These are phyloP conservation scores for Amphiura filiformis DNA, from an alignment of 35 echinoderm and acorn worm genomes.

Conservation along the genomic window DNA sequence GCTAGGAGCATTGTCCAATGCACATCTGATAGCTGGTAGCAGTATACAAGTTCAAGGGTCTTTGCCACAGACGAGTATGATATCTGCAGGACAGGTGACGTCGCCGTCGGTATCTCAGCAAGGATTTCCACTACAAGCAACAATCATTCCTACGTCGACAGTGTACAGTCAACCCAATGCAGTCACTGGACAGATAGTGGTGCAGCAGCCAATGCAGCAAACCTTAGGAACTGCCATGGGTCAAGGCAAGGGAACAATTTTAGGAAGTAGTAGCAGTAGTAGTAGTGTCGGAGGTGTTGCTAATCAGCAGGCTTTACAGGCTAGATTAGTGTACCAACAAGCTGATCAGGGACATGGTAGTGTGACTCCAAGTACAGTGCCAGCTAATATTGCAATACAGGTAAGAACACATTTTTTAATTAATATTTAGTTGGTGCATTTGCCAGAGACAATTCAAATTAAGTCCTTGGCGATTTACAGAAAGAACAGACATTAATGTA, in stretches of 20 bases:
- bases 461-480: no score
- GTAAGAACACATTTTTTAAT: not conserved
- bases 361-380: not conserved
- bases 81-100: not conserved
- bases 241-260: not conserved
- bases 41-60: conserved; percentile 2
- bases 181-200: not conserved
- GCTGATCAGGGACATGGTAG: not conserved
- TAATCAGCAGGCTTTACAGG: not conserved
- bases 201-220: not conserved
- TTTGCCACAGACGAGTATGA: conserved; percentile 1
- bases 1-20: conserved; percentile 49
- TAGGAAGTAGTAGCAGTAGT: not conserved
- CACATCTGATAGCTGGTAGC: not conserved
- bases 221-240: not conserved
- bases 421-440: no score
- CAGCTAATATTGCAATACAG: not conserved
- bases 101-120: not conserved
- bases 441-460: no score
- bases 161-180: conserved; percentile 1
- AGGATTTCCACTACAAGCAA: conserved; percentile 31
- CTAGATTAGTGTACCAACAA: not conserved
- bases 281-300: no score
- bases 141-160: not conserved
- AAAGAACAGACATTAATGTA: no score